A percentile compares a stretch with the other conserved stretches of the same genome.
Conservation (phyloP, 2,888 invertebrate genomes). For the Rotaria sp. region DNA sequence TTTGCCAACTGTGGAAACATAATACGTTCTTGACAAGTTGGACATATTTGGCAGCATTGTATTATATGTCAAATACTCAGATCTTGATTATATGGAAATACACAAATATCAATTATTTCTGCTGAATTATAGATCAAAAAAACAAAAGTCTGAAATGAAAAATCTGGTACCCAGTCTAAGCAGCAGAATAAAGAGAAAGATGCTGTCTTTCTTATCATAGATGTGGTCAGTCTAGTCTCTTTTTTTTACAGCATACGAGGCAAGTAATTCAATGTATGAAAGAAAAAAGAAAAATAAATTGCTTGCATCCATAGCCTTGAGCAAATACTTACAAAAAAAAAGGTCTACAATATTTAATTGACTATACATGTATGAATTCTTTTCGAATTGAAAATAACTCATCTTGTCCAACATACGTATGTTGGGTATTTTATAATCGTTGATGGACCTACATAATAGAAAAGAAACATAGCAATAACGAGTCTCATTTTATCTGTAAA, state of each 20-base stretch:
- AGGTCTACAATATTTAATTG: background rate
- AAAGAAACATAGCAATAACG: no score
- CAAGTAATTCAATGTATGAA: background rate
- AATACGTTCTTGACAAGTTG: background rate
- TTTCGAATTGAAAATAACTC: background rate
- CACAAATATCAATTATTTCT: background rate
- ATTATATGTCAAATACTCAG: background rate
- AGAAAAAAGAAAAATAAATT: background rate
- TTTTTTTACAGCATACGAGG: background rate
- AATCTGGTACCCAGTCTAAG: no score
- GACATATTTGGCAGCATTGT: background rate
- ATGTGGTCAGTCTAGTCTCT: no score
- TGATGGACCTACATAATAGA: no score
- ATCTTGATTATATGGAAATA: background rate
- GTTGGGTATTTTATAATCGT: no score
- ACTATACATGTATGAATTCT: background rate
- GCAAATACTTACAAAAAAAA: background rate
- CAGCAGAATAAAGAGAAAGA: no score
- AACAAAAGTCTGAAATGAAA: no score
- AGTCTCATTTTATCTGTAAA: background rate
- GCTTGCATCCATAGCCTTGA: background rate
- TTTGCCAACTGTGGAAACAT: background rate
- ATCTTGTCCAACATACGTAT: no score
- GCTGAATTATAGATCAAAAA: no score
- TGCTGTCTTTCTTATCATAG: no score